These are phyloP conservation scores for Perca fluviatilis DNA, from an alignment of 2,113 vertebrate species.

Conservation along the genomic window DNA sequence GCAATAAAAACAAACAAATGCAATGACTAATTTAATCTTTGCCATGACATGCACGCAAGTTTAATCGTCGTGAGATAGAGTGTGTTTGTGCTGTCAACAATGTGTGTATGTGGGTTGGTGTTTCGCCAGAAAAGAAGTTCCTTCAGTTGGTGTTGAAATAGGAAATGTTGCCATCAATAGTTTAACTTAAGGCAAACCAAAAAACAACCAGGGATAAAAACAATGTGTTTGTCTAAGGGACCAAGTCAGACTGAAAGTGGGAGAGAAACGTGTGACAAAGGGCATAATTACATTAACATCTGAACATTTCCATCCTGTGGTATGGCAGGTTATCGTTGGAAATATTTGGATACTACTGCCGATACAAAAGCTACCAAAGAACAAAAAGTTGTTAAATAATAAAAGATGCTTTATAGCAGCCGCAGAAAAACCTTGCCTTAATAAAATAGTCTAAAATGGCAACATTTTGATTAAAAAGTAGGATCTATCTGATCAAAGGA, in stretches of 20 bases:
- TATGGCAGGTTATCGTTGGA: not conserved
- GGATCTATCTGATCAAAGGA: not conserved
- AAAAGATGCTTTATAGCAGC: not conserved
- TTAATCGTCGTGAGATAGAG: constrained; percentile 63
- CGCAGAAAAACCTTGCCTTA: not conserved
- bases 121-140: constrained; percentile 42
- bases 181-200: not conserved
- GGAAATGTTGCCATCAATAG: constrained; percentile 32
- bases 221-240: not conserved
- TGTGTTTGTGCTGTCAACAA: constrained; percentile 75
- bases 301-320: not conserved
- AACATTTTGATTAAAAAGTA: not conserved
- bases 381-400: not conserved
- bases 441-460: not conserved
- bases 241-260: not conserved
- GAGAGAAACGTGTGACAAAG: not conserved
- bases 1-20: not conserved
- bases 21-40: constrained; percentile 49
- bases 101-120: constrained; percentile 27
- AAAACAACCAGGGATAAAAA: not conserved
- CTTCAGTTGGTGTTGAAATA: constrained; percentile 41
- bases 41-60: too few species aligned
- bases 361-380: not conserved
- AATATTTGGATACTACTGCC: not conserved
- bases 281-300: not conserved